These are phyloP conservation scores for Mayetiola destructor DNA, from an alignment of 2,888 invertebrate genomes.

Conservation along the genomic window DNA sequence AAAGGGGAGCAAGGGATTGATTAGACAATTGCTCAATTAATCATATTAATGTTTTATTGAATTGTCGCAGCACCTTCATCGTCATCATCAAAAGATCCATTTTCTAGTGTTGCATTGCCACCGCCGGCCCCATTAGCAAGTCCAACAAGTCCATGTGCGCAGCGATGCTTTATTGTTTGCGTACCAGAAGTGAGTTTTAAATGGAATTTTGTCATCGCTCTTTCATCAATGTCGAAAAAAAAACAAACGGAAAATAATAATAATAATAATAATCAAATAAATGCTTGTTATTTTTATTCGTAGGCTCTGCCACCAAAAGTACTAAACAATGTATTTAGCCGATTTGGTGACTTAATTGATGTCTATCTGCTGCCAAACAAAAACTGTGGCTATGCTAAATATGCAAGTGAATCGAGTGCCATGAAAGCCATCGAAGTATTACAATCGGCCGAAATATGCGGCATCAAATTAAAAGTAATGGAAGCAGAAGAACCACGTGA, in stretches of 20 bases:
- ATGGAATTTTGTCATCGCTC: neutral
- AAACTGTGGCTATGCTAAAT: constrained; percentile 86
- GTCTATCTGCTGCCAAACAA: constrained; percentile 78
- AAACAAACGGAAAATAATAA: neutral
- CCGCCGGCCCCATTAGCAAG: constrained; percentile 52
- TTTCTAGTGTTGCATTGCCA: constrained; percentile 53
- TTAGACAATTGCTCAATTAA: too few relatives aligned
- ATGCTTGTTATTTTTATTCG: constrained; percentile 24
- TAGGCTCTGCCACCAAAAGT: constrained; percentile 60
- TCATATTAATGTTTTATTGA: neutral
- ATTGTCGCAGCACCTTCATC: neutral
- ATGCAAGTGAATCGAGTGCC: constrained; percentile 59
- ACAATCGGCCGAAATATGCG: constrained; percentile 79
- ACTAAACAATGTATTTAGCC: constrained; percentile 74
- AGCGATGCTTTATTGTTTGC: constrained; percentile 52
- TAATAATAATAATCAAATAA: neutral
- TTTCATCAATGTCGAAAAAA: neutral
- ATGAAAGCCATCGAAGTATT: constrained; percentile 37
- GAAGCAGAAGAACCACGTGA: constrained; percentile 62
- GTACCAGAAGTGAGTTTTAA: constrained; percentile 34
- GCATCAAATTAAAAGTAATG: constrained; percentile 64
- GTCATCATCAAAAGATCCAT: constrained; percentile 6
- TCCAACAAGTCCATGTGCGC: constrained; percentile 50
- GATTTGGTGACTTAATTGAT: constrained; percentile 81
- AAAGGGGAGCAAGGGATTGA: too few relatives aligned